These are phyloP conservation scores for Acanthurus leucopareius DNA, from an alignment of 2,797 vertebrate genomes.

Conservation along the genomic window DNA sequence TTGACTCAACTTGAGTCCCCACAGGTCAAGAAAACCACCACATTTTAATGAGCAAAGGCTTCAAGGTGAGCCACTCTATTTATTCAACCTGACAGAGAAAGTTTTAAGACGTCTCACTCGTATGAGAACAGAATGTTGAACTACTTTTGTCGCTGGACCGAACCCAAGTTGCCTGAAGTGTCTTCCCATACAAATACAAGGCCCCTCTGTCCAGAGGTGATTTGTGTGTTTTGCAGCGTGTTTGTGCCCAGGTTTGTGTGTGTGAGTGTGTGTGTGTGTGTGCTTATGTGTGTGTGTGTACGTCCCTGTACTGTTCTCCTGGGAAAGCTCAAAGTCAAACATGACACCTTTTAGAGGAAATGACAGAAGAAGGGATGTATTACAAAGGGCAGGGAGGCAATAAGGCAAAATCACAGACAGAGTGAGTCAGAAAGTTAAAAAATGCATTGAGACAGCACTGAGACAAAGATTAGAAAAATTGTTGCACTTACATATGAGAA, in stretches of 20 bases:
- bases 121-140: slow-evolving; percentile 51
- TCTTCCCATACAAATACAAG: slow-evolving; percentile 59
- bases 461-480: slow-evolving; percentile 25
- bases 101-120: slow-evolving; percentile 55
- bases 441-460: slow-evolving; percentile 5
- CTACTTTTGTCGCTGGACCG: slow-evolving; percentile 56
- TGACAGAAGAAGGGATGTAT: slow-evolving; percentile 24
- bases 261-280: slow-evolving; percentile 4
- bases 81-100: slow-evolving; percentile 65
- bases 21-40: slow-evolving; percentile 58
- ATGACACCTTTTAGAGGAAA: slow-evolving; percentile 55
- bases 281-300: slow-evolving; percentile 33
- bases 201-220: slow-evolving; percentile 40
- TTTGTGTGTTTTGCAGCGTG: slow-evolving; percentile 36
- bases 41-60: slow-evolving; percentile 72
- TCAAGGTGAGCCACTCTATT: slow-evolving; percentile 69
- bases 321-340: slow-evolving; percentile 67
- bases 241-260: slow-evolving; percentile 1
- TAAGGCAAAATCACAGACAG: slow-evolving; percentile 21
- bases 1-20: slow-evolving; percentile 66
- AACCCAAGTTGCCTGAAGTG: slow-evolving; percentile 39
- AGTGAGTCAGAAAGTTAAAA: slow-evolving; percentile 9
- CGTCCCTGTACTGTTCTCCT: slow-evolving; percentile 50
- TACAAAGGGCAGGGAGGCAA: slow-evolving; percentile 14
- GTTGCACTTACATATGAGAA: not conserved